Percentiles rank a stretch among this genome's conserved stretches.
Conservation (phyloP, 2,888 invertebrate genomes). For the Lasioglossum villosulum region DNA sequence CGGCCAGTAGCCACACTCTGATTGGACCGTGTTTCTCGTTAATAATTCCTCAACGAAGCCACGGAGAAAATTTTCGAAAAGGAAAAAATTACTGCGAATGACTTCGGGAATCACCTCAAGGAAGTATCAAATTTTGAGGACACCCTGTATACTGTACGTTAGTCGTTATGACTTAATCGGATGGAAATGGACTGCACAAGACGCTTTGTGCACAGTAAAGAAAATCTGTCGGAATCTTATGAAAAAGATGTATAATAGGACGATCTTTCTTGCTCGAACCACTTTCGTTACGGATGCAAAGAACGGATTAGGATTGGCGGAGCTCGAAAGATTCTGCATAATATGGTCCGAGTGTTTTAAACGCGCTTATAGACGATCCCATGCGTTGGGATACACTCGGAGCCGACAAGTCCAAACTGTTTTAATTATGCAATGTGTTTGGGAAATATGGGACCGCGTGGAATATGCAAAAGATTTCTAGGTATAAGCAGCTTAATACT, state of each 20-base stretch:
- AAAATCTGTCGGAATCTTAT: not conserved
- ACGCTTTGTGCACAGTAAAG: not conserved
- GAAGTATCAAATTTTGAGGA: too few relatives aligned
- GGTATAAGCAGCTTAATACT: not conserved
- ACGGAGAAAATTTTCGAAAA: too few relatives aligned
- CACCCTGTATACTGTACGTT: too few relatives aligned
- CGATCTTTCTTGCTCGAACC: not conserved
- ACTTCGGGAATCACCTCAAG: too few relatives aligned
- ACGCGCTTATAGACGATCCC: not conserved
- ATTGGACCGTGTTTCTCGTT: too few relatives aligned
- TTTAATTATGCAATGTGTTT: not conserved
- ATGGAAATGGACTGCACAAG: not conserved
- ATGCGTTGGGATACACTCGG: not conserved
- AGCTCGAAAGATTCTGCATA: constrained; percentile 8
- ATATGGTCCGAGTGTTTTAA: not conserved
- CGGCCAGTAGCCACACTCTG: too few relatives aligned
- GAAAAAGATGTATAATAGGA: not conserved
- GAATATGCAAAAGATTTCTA: not conserved
- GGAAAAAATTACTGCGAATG: too few relatives aligned
- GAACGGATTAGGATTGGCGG: not conserved
- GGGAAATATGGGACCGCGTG: not conserved
- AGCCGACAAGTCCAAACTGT: not conserved
- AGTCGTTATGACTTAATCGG: not conserved
- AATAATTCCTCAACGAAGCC: too few relatives aligned
- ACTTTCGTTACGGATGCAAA: constrained; percentile 4